Evolutionary conservation across 2,888 invertebrate species (phyloP).

Genomic region (Cephus runcator): DNA sequence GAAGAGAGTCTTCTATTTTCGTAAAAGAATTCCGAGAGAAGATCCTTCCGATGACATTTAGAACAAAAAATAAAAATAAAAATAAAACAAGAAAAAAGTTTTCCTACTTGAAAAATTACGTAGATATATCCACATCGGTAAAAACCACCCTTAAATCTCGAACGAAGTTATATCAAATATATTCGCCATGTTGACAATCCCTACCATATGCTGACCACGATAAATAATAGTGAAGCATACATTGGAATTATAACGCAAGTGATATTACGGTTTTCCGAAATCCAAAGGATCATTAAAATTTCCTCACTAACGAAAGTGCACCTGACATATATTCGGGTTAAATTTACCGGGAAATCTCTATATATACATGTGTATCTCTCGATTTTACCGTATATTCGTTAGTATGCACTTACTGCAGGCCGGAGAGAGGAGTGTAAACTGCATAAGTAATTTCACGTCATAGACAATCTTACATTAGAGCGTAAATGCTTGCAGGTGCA

Average conservation of each 20-base stretch:
- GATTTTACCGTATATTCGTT: constrained; percentile 30
- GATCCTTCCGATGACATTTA: neutral
- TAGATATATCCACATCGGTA: neutral
- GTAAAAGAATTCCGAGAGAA: neutral
- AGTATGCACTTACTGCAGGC: constrained; percentile 14
- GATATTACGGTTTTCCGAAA: no score
- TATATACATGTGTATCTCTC: no score
- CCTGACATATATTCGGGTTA: neutral
- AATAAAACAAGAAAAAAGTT: neutral
- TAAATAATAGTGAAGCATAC: no score
- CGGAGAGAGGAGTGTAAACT: constrained; percentile 28
- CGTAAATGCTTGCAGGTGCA: no score
- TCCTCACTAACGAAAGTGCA: no score
- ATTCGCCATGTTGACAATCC: neutral
- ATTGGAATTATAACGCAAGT: no score
- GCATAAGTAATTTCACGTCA: constrained; percentile 32
- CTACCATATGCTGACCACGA: no score
- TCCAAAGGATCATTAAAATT: no score
- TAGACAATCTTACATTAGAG: no score
- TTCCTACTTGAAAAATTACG: neutral
- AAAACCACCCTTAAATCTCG: neutral
- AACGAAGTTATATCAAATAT: neutral
- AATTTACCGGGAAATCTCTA: no score
- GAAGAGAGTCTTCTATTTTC: neutral
- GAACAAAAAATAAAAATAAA: neutral